Evolutionary conservation across 2,888 invertebrate species (phyloP), one percentile per base, ranked within the genome.

Genomic region (Cacoxenus indagator): DNA sequence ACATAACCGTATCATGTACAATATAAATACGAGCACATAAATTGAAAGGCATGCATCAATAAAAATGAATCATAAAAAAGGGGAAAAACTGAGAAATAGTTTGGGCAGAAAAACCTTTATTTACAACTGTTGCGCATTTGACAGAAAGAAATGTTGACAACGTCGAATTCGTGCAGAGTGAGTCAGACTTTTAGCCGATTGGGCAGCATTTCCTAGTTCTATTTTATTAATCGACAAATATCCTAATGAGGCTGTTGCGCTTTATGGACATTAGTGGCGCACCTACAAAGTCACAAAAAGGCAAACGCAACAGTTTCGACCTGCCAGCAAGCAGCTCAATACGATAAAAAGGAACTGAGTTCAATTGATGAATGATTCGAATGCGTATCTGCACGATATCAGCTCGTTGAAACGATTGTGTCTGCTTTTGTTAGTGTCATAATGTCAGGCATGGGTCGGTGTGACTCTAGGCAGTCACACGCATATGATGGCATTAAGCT

Each of bases 311-410:
- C 51, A 22, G 9, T 8, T 37, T 37, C 48, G 6, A 48, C 9
- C 17, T 17, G 19, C 48, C 37, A 19, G 22, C 19, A 51, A 14
- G 17, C 24, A 22, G 22, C 65, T 64, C 37, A 37, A 37, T 37
- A 14, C 37, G 37, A 37, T 14, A 57, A 27, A 29, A 64, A 57
- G 17, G 59, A n/a, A 17, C 24, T 72, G 73, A 43, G 66, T 61
- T 71, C 65, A 65, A 72, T 78, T 76, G 73, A 78, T 81, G 73
- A 73, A 62, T 62, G 61, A 61, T 14, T 62, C n/a, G 26, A 55
- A 26, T n/a, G 27, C 4, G 24, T 37, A 29, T 6, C 45, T 43
- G 45, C 45, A 57, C 57, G 57, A 57, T 57, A 57, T 29, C 57
- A n/a, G n/a, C n/a, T n/a, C n/a, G n/a, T n/a, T n/a, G n/a, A n/a